Evolutionary conservation across 2,113 vertebrate genomes (phyloP).

Genomic region (Chinchilla lanigera): DNA sequence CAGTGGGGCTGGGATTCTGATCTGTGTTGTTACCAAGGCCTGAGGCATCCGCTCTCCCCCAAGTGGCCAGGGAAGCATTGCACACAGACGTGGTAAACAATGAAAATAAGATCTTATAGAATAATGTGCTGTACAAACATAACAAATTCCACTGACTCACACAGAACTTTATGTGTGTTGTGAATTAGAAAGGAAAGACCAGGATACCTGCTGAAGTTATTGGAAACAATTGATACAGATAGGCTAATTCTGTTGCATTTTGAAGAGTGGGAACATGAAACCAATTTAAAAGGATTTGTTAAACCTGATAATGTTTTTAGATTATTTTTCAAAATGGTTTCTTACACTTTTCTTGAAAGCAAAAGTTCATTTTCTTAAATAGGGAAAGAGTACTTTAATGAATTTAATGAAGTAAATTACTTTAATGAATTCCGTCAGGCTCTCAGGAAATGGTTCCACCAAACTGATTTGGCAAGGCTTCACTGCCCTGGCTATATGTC

Average conservation of each 20-base stretch:
- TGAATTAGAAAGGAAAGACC: not conserved
- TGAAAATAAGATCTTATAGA: not conserved
- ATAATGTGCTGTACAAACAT: not conserved
- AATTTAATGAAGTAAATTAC: too few relatives aligned
- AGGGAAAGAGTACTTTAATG: not conserved
- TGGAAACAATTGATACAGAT: not conserved
- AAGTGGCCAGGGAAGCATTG: not conserved
- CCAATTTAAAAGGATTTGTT: not conserved
- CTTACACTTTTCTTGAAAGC: not conserved
- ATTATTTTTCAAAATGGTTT: not conserved
- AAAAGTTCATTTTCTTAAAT: not conserved
- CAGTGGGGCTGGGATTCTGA: not conserved
- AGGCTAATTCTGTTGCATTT: fast-evolving
- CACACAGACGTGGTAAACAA: not conserved
- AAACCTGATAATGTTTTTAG: not conserved
- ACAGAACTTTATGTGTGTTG: not conserved
- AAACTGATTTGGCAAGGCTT: not conserved
- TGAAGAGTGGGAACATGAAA: not conserved
- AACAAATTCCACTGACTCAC: not conserved
- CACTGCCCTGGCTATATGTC: not conserved
- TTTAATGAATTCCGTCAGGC: not conserved
- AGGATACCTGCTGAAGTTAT: not conserved
- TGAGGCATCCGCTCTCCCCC: not conserved
- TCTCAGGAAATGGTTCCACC: not conserved
- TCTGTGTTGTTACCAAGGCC: not conserved